Percentiles rank a stretch among this genome's conserved stretches.
phyloP scores from a whole-genome alignment of 2,888 invertebrate genomes.

The Chrysomela aeneicollis region DNA sequence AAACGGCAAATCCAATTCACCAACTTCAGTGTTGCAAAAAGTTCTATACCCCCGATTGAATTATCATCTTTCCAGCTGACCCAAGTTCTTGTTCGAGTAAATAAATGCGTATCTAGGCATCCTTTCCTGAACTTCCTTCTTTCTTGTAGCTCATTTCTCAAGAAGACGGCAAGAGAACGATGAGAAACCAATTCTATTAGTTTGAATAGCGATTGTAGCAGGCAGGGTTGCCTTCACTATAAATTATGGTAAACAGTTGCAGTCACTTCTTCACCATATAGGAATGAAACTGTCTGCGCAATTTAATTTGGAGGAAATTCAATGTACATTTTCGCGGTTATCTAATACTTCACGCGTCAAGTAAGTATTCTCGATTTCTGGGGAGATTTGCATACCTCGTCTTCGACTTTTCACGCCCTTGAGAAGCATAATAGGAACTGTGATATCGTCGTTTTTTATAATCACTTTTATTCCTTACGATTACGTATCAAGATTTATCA shows the following conservation, averaged over 20 bases:
- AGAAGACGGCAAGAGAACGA: not conserved
- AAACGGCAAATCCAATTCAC: no score
- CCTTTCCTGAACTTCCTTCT: not conserved
- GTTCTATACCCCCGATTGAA: not conserved
- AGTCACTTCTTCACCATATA: not conserved
- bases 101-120: not conserved
- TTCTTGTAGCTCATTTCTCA: no score
- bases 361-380: not conserved
- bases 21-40: no score
- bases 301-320: not conserved
- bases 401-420: no score
- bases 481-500: no score
- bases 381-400: not conserved
- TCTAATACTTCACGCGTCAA: not conserved
- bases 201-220: conserved; percentile 21
- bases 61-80: not conserved
- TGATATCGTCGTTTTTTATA: no score
- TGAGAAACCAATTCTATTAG: conserved; percentile 24
- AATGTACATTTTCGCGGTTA: not conserved
- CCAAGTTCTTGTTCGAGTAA: not conserved
- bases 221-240: conserved; percentile 6
- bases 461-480: no score
- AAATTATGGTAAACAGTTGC: not conserved
- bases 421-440: no score
- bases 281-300: not conserved